Base-by-base conservation (phyloP, 2,797 vertebrate genomes). In the Pogoniulus pusillus region DNA sequence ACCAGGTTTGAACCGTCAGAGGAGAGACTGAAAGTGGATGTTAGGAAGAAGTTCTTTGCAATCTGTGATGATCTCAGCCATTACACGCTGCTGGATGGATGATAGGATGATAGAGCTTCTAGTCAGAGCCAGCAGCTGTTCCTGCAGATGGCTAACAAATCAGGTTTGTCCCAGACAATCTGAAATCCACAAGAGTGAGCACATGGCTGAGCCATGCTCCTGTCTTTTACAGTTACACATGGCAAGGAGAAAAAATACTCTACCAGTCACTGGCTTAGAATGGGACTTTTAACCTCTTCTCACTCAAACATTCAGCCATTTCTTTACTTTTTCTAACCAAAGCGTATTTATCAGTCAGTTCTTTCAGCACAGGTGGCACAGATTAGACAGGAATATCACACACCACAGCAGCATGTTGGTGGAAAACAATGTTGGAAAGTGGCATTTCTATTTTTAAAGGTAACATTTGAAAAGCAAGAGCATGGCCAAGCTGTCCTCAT, bases 61-160 rank as follows among this genome's bases (percentile, higher is more conserved):
- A 37, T 41, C 41, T 41, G 41, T 41, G 41, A 41, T 13, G 39
- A 17, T 41, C 41, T 16, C 41, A 41, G 41, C 41, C 41, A 41
- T 41, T 16, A 41, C 41, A 41, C 41, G 41, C 41, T 41, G 41
- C 17, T 41, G 41, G 41, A 41, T 15, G 41, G 41, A 41, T 15
- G 41, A 16, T 41, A 41, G 41, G 41, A 41, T 41, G 17, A 41
- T 55, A 71, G 20, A 90, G 83, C 20, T 35, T 54, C 55, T 10
- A 89, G 68, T 77, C 47, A 82, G 30, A 82, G 32, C 54, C 54
- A 58, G 47, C 27, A 89, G 15, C 7, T 87, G 9, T 17, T 87
- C 69, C 76, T 90, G 85, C 62, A 95, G 64, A 91, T 11, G 35
- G 29, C 51, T 72, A 87, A 90, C 59, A 92, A 93, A 93, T 87